Base-by-base conservation (phyloP, 2,797 vertebrate genomes). In the Thalassophryne amazonica region DNA sequence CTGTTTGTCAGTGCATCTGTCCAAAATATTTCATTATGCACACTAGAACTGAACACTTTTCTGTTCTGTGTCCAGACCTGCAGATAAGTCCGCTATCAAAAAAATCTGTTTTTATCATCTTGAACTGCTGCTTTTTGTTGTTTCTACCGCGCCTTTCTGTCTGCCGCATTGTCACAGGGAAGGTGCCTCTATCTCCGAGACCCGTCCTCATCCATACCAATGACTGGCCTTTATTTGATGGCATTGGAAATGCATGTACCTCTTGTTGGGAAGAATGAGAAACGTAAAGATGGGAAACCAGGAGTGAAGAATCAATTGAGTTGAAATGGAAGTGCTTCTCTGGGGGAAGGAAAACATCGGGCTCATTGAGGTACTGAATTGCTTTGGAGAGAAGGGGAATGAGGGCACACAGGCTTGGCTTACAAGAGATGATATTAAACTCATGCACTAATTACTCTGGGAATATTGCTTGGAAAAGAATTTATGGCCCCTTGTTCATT, bases 221-320 rank as follows among this genome's bases (percentile, higher is more conserved):
- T 83, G 81, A 82, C 72, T 58, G 76, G 69, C 80, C 76, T 87
- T 86, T 88, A 86, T 87, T 86, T 82, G 76, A 84, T 83, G 82
- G 80, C 69, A 85, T 88, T 90, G 79, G 70, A 76, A 89, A 85
- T 85, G 62, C 78, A 84, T 83, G 73, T 51, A 31, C 60, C 75
- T 73, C 70, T 60, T 61, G 49, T 69, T 38, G 41, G 38, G 40
- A 62, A 72, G 56, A 72, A 76, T 60, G 67, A 64, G 64, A 78
- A 56, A 41, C 67, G 67, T 66, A 62, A 80, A 78, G 79, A 77
- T 35, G 48, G 60, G 61, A 77, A 72, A 72, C 51, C 59, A 69
- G 70, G 86, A 75, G 75, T 60, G 64, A 59, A 50, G 76, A 86
- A 90, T 88, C 84, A 91, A 85, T 88, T 82, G 83, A 73, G 78